Conservation (phyloP, 2,888 invertebrate genomes). For the Conops quadrifasciatus region DNA sequence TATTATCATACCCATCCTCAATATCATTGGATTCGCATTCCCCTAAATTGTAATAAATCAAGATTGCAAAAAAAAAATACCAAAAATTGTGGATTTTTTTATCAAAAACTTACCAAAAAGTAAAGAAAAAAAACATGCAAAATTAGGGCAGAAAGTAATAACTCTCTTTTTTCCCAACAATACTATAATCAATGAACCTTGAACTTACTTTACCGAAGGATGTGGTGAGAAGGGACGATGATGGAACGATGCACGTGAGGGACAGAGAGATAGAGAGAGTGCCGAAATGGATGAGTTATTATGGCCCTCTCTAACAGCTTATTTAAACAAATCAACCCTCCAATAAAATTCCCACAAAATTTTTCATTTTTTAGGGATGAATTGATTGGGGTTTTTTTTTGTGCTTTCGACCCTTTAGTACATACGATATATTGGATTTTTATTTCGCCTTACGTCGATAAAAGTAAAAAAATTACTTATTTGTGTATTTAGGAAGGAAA, state of each 20-base stretch:
- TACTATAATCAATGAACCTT: constrained; percentile 6
- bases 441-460: too few relatives aligned
- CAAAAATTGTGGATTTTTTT: too few relatives aligned
- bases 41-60: too few relatives aligned
- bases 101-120: not conserved
- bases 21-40: too few relatives aligned
- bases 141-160: not conserved
- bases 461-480: not conserved
- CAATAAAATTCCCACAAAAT: not conserved
- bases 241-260: not conserved
- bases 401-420: not conserved
- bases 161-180: not conserved
- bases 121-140: not conserved
- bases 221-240: too few relatives aligned
- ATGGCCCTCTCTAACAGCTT: not conserved
- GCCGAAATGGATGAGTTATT: too few relatives aligned
- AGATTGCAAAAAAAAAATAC: too few relatives aligned
- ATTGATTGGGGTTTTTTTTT: not conserved
- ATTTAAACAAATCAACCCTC: constrained; percentile 8
- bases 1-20: too few relatives aligned
- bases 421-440: too few relatives aligned
- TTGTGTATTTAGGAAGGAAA: not conserved
- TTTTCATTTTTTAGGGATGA: not conserved
- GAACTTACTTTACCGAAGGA: not conserved
- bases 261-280: not conserved